Conservation (phyloP, 2,113 vertebrate genomes). For the Anthoscopus minutus region DNA sequence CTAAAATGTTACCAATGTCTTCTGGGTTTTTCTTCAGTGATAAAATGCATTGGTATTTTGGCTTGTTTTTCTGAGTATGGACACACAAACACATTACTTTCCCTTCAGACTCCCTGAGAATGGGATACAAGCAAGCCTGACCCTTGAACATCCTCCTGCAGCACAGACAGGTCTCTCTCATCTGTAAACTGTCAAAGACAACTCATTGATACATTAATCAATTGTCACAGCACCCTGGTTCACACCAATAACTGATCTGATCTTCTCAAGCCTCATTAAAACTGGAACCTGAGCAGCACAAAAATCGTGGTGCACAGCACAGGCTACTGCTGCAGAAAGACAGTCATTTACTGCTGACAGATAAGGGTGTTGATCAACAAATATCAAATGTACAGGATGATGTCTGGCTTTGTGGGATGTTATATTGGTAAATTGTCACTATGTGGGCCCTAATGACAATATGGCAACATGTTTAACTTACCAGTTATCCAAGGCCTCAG, state of each 20-base stretch:
- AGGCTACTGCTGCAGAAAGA: background rate
- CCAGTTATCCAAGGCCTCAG: background rate
- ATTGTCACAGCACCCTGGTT: background rate
- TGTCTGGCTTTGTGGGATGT: background rate
- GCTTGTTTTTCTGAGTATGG: background rate
- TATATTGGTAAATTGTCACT: background rate
- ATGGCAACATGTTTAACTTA: background rate
- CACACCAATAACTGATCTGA: background rate
- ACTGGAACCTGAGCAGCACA: background rate
- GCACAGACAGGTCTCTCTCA: background rate
- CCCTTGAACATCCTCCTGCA: background rate
- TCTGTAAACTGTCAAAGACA: background rate
- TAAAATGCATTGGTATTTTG: background rate
- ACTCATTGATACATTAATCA: background rate
- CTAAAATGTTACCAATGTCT: background rate
- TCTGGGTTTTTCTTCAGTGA: background rate
- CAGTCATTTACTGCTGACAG: background rate
- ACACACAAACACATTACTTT: background rate
- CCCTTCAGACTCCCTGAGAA: background rate
- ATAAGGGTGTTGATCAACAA: background rate
- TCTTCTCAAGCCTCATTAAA: background rate
- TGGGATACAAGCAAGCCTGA: background rate
- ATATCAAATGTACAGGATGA: background rate
- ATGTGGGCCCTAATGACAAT: background rate
- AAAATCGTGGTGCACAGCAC: background rate